These are phyloP conservation scores for Indicator maculatus DNA, from an alignment of 2,113 vertebrate species.

Conservation along the genomic window DNA sequence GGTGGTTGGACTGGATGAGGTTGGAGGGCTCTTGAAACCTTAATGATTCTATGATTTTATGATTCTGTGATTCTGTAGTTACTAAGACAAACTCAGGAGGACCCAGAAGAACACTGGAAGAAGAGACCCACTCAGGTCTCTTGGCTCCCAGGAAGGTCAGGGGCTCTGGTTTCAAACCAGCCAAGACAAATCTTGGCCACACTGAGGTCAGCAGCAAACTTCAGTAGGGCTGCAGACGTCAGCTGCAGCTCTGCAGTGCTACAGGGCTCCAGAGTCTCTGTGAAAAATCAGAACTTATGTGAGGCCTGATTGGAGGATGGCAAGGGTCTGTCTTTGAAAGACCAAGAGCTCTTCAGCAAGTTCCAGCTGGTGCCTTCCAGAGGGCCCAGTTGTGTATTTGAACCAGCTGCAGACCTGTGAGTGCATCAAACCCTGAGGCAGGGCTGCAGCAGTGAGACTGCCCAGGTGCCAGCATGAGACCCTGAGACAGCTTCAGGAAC, in stretches of 20 bases:
- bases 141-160: not conserved
- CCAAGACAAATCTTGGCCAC: not conserved
- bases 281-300: not conserved
- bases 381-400: not conserved
- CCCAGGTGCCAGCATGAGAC: not conserved
- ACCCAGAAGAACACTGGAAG: not conserved
- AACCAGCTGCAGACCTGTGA: not conserved
- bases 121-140: not conserved
- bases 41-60: too few relatives aligned
- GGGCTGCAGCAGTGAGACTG: not conserved
- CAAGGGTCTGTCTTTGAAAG: not conserved
- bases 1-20: too few relatives aligned
- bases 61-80: not conserved
- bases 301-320: not conserved
- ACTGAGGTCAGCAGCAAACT: not conserved
- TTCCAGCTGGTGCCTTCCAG: not conserved
- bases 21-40: too few relatives aligned
- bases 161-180: not conserved
- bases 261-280: not conserved
- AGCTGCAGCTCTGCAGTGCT: fast-evolving
- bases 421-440: not conserved
- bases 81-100: not conserved
- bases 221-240: not conserved
- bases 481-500: conserved; percentile 25
- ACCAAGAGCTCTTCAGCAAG: not conserved